phyloP scores from a whole-genome alignment of 2,888 invertebrate genomes.

The Crematogaster levior region DNA sequence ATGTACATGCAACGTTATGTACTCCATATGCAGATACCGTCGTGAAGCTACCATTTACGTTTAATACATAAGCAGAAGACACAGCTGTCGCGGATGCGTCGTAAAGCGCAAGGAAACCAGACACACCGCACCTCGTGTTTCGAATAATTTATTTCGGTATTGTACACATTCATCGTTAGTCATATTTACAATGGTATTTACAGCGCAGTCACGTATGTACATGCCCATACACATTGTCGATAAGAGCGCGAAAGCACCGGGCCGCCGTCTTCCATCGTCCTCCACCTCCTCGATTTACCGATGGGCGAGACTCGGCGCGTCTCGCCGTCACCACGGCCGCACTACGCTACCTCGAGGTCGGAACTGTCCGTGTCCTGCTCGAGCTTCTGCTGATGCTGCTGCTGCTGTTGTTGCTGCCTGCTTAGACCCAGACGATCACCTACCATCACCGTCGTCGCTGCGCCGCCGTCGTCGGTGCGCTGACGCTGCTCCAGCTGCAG shows the following conservation, averaged over 20 bases:
- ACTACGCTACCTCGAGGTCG: slow-evolving; percentile 93
- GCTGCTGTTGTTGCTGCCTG: slow-evolving; percentile 70
- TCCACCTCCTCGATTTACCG: background rate
- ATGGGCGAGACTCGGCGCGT: background rate
- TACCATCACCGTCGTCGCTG: slow-evolving; percentile 77
- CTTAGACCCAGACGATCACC: slow-evolving; percentile 78
- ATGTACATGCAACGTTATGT: background rate
- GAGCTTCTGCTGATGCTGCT: slow-evolving; percentile 63
- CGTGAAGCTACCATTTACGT: too few species aligned
- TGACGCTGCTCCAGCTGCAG: slow-evolving; percentile 91
- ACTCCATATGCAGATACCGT: background rate
- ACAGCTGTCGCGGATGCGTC: background rate
- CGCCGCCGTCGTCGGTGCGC: slow-evolving; percentile 81
- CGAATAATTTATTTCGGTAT: slow-evolving; percentile 81
- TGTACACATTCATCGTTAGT: slow-evolving; percentile 82
- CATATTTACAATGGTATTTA: slow-evolving; percentile 84
- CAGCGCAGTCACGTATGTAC: slow-evolving; percentile 72
- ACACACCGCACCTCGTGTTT: slow-evolving; percentile 30
- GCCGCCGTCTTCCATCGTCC: background rate
- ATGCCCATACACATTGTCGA: slow-evolving; percentile 33
- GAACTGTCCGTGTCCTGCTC: slow-evolving; percentile 88
- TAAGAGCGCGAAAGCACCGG: slow-evolving; percentile 27
- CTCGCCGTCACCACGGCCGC: slow-evolving; percentile 17
- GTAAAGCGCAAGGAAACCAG: background rate
- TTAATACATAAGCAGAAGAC: background rate